A percentile compares a stretch with the other conserved stretches of the same genome.
These are phyloP conservation scores for Zhuqinia jingwanae DNA, from an alignment of 2,888 invertebrate genomes.

Conservation along the genomic window DNA sequence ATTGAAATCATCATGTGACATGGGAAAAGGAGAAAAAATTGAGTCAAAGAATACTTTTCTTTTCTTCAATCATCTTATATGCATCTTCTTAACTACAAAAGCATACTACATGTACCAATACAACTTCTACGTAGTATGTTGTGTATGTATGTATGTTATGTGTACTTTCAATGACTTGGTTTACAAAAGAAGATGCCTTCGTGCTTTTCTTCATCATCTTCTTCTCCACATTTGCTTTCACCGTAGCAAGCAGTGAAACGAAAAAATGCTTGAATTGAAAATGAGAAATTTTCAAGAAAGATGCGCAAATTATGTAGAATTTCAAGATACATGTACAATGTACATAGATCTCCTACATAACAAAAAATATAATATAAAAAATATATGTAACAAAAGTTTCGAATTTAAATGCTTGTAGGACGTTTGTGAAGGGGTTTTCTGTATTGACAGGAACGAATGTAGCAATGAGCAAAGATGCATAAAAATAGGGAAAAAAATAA, in stretches of 20 bases:
- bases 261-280: conserved; percentile 7
- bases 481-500: too few species aligned
- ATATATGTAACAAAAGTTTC: too few species aligned
- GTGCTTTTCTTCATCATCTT: not conserved
- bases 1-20: conserved; percentile 62
- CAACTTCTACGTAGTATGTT: too few species aligned
- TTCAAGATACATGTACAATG: too few species aligned
- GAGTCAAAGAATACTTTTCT: conserved; percentile 51
- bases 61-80: conserved; percentile 25
- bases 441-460: too few species aligned
- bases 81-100: not conserved
- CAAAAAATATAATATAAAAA: not conserved
- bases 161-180: not conserved
- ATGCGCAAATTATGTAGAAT: too few species aligned
- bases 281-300: not conserved
- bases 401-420: too few species aligned
- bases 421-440: too few species aligned
- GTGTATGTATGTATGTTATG: not conserved
- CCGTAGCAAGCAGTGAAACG: not conserved
- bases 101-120: too few species aligned
- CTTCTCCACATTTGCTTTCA: conserved; percentile 32
- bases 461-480: too few species aligned
- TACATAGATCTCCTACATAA: not conserved
- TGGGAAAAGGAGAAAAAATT: conserved; percentile 34
- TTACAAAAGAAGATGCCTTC: not conserved